Evolutionary conservation across 2,113 vertebrate species (phyloP), one percentile per base, ranked within the genome.

Genomic region (Piliocolobus tephrosceles): DNA sequence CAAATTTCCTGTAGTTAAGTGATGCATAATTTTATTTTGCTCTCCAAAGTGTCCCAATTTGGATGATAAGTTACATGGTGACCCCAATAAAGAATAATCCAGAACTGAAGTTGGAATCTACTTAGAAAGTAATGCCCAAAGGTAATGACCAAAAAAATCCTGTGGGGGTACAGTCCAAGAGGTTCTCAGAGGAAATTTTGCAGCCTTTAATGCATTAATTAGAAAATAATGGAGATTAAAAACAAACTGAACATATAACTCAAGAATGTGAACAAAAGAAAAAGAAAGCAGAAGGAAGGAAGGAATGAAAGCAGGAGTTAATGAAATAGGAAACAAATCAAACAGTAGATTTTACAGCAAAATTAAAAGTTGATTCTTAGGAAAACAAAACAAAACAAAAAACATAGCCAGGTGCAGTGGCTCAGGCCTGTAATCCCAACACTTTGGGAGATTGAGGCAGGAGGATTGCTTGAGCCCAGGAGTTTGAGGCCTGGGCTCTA

Each of bases 221-320:
- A 72, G 20, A 85, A 96, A 90, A 93, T 52, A 82, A 87, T 16
- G 75, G 86, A 84, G 22, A 75, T 61, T 81, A 76, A 85, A 94
- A 90, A 58, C 66, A 72, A 72, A 27, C 47, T 76, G 76, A 93
- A 8, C 52, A 14, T 76, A n/a, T 72, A 86, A 92, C 47, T 76
- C 86, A 75, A 88, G 23, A 43, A 61, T 57, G 50, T 82, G 72
- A 87, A 82, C 32, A 92, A 75, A 81, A 23, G 35, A 30, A 6
- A 55, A 76, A 93, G 84, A 64, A 30, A 27, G 58, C 58, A 61
- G 25, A 61, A 61, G 11, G 17, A 55, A 20, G 52, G 61, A 64
- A 64, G 27, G 61, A 64, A 64, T 30, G 61, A 82, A 76, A 90
- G 8, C 35, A 81, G 50, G 81, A 90, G 30, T 70, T 82, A 76